phyloP scores from a whole-genome alignment of 2,888 invertebrate species.

The Antitype chi region DNA sequence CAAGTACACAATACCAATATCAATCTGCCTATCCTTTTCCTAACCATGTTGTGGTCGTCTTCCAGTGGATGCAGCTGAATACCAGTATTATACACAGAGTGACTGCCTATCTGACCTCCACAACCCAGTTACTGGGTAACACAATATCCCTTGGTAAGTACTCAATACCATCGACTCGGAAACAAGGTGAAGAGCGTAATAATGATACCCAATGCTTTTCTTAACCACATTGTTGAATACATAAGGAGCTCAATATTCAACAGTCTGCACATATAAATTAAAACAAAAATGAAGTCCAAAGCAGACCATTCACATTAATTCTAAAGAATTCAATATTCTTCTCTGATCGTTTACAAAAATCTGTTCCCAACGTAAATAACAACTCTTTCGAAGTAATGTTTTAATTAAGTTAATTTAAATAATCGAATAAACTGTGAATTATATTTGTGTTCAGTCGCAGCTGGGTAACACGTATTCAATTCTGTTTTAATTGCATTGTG shows the following conservation, averaged over 20 bases:
- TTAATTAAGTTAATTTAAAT: constrained; percentile 41
- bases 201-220: not conserved
- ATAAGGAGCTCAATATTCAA: not conserved
- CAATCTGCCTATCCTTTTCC: not conserved
- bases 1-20: not conserved
- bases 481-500: constrained; percentile 23
- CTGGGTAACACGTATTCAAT: constrained; percentile 20
- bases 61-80: not conserved
- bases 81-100: not conserved
- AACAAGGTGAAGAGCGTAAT: not conserved
- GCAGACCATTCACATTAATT: not conserved
- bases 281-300: not conserved
- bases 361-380: not conserved
- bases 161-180: not conserved
- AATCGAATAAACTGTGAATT: constrained; percentile 31
- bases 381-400: constrained; percentile 19
- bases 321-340: not conserved
- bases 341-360: not conserved
- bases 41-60: not conserved
- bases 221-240: not conserved
- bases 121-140: not conserved
- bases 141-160: not conserved
- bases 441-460: constrained; percentile 30
- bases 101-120: not conserved
- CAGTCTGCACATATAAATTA: not conserved